Evolutionary conservation across 2,113 vertebrate species (phyloP), one percentile per base, ranked within the genome.

Genomic region (Tyto alba): DNA sequence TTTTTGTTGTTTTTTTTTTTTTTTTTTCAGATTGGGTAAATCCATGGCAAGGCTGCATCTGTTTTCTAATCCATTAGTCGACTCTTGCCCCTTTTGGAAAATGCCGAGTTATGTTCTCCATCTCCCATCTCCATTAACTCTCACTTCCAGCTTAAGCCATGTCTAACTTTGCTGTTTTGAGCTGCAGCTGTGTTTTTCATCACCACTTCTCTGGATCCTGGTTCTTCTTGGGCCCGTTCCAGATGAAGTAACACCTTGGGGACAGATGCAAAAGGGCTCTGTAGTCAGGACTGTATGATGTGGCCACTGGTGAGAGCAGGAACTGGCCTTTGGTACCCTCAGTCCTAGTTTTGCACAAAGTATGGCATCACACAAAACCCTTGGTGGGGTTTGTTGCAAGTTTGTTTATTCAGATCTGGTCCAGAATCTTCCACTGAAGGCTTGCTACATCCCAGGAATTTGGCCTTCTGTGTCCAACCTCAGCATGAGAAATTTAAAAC

Each of bases 261-360:
- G 64, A 74, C 10, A 21, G 50, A 34, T 20, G n/a, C 6, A 40
- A 68, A 80, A 71, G 13, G 23, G 3, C 53, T 38, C 30, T 50
- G 40, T 13, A 48, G 40, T 23, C 3, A 8, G 59, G 74, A 38
- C 29, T 17, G 15, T 0, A 3, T 2, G 55, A 27, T 0, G 0
- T 10, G 20, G 47, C 30, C 68, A 2, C 9, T 5, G 1, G 4
- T 8, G 25, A 55, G 57, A 80, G 52, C 29, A 34, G 52, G 62
- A 47, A 12, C 14, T 25, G 60, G 14, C 17, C 30, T 32, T 29
- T 59, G 57, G 17, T 16, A 13, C 16, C 21, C 48, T n/a, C 27
- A 14, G 15, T 11, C 48, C 40, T n/a, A 47, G 5, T 45, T 56
- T 34, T 62, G 6, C 41, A 36, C 12, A 50, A 48, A 45, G 13